Conservation (phyloP, 92 coral and sea anemone genomes). For the Galaxea fascicularis region DNA sequence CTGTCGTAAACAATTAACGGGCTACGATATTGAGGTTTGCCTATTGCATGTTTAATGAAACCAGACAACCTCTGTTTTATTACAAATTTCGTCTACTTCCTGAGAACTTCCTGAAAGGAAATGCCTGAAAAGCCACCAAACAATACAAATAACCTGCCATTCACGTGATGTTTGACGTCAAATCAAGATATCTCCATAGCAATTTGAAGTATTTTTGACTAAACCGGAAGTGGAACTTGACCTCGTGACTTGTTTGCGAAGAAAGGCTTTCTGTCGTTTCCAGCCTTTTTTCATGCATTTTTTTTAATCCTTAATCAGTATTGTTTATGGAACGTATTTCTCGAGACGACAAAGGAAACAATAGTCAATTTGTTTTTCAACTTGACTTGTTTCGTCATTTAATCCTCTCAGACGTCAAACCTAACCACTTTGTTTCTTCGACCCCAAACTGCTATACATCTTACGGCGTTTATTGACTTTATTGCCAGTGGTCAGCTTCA, state of each 20-base stretch:
- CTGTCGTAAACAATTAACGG: slow-evolving; percentile 24
- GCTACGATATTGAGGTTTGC: slow-evolving; percentile 33
- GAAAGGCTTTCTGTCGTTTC: neutral
- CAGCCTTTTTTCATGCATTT: neutral
- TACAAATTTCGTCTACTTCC: slow-evolving; percentile 50
- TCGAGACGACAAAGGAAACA: too few relatives aligned
- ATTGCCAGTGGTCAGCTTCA: too few relatives aligned
- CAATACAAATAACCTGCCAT: slow-evolving; percentile 62
- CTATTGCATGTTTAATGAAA: slow-evolving; percentile 41
- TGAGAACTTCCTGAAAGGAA: slow-evolving; percentile 68
- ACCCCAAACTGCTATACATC: too few relatives aligned
- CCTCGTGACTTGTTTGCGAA: neutral
- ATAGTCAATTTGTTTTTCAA: too few relatives aligned
- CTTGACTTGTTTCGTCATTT: too few relatives aligned
- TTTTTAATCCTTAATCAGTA: too few relatives aligned
- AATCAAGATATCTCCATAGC: slow-evolving; percentile 16
- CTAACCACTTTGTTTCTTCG: too few relatives aligned
- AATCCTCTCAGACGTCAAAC: too few relatives aligned
- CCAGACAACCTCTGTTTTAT: slow-evolving; percentile 40
- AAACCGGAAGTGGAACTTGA: slow-evolving; percentile 39
- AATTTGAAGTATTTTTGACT: slow-evolving; percentile 15
- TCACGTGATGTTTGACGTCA: slow-evolving; percentile 51
- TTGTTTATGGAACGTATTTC: too few relatives aligned
- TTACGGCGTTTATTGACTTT: too few relatives aligned
- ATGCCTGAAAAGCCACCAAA: slow-evolving; percentile 66